These are phyloP conservation scores for Apamea epomidion DNA, from an alignment of 2,888 invertebrate species.

Conservation along the genomic window DNA sequence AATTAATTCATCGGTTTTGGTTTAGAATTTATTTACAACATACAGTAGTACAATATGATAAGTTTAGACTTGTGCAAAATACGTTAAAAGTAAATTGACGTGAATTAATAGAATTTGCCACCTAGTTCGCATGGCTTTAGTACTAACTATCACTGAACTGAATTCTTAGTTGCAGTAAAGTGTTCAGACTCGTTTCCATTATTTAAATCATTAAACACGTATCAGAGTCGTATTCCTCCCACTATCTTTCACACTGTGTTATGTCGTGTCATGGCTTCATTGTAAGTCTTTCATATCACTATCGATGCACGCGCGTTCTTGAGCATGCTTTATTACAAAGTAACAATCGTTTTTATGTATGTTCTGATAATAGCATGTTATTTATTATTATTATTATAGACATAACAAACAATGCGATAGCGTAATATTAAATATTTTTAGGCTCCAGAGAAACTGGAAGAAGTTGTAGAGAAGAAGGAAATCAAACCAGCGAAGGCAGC, in stretches of 20 bases:
- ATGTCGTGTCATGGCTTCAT: slow-evolving; percentile 48
- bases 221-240: slow-evolving; percentile 27
- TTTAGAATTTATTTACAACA: slow-evolving; percentile 5
- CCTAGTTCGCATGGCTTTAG: slow-evolving; percentile 28
- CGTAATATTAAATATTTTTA: slow-evolving; percentile 55
- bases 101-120: slow-evolving; percentile 8
- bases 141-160: slow-evolving; percentile 32
- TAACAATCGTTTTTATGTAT: slow-evolving; percentile 44
- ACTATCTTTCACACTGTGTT: slow-evolving; percentile 30
- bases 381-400: slow-evolving; percentile 37
- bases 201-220: slow-evolving; percentile 45
- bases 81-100: neutral
- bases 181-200: slow-evolving; percentile 25
- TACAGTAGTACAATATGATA: neutral
- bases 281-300: slow-evolving; percentile 37
- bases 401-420: slow-evolving; percentile 16
- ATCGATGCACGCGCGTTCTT: slow-evolving; percentile 54
- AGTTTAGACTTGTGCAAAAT: neutral
- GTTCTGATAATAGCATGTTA: slow-evolving; percentile 57
- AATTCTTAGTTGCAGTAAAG: slow-evolving; percentile 30
- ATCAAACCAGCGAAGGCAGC: slow-evolving; percentile 74
- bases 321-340: slow-evolving; percentile 56
- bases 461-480: slow-evolving; percentile 81
- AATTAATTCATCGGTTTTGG: slow-evolving; percentile 24
- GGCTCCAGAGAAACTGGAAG: slow-evolving; percentile 83